phyloP scores from a whole-genome alignment of 2,888 invertebrate genomes.

The Koerneria pararmatus region DNA sequence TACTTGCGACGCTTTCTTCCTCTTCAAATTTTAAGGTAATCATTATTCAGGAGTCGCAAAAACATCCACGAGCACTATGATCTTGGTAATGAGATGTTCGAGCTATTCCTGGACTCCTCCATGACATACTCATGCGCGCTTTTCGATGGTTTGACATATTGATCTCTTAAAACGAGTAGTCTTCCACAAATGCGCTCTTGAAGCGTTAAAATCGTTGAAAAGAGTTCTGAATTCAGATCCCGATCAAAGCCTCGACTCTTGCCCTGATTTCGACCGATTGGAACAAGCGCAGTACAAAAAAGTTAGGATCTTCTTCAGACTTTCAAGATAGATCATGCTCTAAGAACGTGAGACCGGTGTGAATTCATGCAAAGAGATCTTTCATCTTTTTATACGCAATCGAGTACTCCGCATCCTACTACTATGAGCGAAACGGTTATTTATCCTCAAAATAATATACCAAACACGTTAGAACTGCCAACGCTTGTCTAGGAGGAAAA shows the following conservation, averaged over 20 bases:
- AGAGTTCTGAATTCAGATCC: too few relatives aligned
- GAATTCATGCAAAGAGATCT: too few relatives aligned
- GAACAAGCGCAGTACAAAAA: constrained; percentile 44
- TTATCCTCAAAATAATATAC: too few relatives aligned
- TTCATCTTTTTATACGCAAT: too few relatives aligned
- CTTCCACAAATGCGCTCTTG: not conserved
- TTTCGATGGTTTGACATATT: constrained; percentile 32
- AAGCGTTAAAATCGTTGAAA: too few relatives aligned
- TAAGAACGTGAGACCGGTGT: too few relatives aligned
- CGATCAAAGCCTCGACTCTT: not conserved
- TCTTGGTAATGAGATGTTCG: constrained; percentile 53
- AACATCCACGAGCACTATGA: constrained; percentile 46
- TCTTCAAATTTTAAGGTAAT: not conserved
- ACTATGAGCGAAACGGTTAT: too few relatives aligned
- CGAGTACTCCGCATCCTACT: too few relatives aligned
- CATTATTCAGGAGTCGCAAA: constrained; percentile 5
- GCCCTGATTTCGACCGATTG: constrained; percentile 17
- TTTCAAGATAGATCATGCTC: too few relatives aligned
- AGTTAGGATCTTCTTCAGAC: constrained; percentile 16
- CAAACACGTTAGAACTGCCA: too few relatives aligned
- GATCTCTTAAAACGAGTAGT: too few relatives aligned
- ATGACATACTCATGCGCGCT: constrained; percentile 53
- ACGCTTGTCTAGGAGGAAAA: too few relatives aligned
- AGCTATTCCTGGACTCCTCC: constrained; percentile 45
- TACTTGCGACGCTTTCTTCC: constrained; percentile 20